These are phyloP conservation scores for Drosophila takahashii DNA, from an alignment of 1,140 invertebrate species.

Conservation along the genomic window DNA sequence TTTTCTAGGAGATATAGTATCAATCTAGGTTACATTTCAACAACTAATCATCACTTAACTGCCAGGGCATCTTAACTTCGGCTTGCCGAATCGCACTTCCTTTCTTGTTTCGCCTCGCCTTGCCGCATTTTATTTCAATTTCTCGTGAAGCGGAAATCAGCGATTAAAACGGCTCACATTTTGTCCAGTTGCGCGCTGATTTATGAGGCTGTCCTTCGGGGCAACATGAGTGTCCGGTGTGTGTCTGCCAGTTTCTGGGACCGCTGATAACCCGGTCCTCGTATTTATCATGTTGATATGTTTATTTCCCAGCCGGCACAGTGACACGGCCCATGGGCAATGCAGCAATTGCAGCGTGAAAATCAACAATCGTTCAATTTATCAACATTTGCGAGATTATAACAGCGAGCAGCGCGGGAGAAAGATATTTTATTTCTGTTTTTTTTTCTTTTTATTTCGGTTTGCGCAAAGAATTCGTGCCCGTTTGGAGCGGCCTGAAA, in stretches of 20 bases:
- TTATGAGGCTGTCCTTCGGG: slow-evolving; percentile 79
- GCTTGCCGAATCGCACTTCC: not conserved
- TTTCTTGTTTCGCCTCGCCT: slow-evolving; percentile 7
- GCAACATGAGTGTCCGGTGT: slow-evolving; percentile 43
- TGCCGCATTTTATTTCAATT: slow-evolving; percentile 45
- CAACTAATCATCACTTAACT: not conserved
- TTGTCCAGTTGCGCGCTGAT: slow-evolving; percentile 55
- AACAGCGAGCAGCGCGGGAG: slow-evolving; percentile 14
- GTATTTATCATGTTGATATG: slow-evolving; percentile 79
- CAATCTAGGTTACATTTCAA: too few species aligned
- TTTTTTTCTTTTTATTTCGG: not conserved
- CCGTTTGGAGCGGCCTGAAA: slow-evolving; percentile 42
- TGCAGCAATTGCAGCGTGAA: slow-evolving; percentile 59
- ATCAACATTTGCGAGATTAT: slow-evolving; percentile 67
- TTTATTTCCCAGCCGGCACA: slow-evolving; percentile 68
- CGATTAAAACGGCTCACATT: slow-evolving; percentile 69
- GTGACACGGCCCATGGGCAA: slow-evolving; percentile 55
- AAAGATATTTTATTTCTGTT: slow-evolving; percentile 18
- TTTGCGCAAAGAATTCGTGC: slow-evolving; percentile 21
- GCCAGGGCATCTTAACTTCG: not conserved
- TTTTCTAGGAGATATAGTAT: too few species aligned
- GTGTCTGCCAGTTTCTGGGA: slow-evolving; percentile 33
- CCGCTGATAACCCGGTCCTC: slow-evolving; percentile 58
- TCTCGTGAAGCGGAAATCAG: slow-evolving; percentile 77
- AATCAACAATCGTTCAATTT: slow-evolving; percentile 74